Evolutionary conservation across 2,113 vertebrate genomes (phyloP), one percentile per base, ranked within the genome.

Genomic region (Pipa parva): DNA sequence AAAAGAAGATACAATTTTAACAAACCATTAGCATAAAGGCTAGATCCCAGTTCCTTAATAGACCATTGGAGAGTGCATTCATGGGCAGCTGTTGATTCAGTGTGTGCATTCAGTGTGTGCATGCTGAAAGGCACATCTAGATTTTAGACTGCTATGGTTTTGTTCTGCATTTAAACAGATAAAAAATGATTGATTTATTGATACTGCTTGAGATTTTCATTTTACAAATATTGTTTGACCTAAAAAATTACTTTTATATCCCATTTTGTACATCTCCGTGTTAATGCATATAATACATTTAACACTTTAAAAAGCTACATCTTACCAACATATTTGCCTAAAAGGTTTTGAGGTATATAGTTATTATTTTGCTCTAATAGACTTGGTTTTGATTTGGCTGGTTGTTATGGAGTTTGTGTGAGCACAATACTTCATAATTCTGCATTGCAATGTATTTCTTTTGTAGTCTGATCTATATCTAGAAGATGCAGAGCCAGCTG

Each of bases 31-130:
- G 83, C 81, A 72, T 73, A 78, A 84, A 83, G 79, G 78, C 83
- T 84, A 65, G 80, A 83, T 87, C 85, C 85, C 84, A 84, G 82
- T 88, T 88, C 87, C 81, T 82, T 92, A 90, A 91, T 88, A 89
- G 85, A 91, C 84, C 85, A 85, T 88, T 73, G 71, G 89, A 90
- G 88, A 90, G 83, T 73, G 59, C n/a, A 11, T 84, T 79, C 77
- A 75, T 73, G 77, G 77, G 76, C 85, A 76, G 72, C 83, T 80
- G 79, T 71, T 50, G 76, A 80, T 77, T 74, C 79, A 74, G 89
- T 75, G 79, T n/a, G n/a, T 15, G 5, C 12, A 45, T 12, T 5
- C 39, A 7, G 39, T n/a, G n/a, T n/a, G 21, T 83, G 83, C 65
- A 83, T 78, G 81, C 21, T 79, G 79, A 75, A 79, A 83, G 77